Evolutionary conservation across 1,140 invertebrate genomes (phyloP).

Genomic region (Saccostrea echinata): DNA sequence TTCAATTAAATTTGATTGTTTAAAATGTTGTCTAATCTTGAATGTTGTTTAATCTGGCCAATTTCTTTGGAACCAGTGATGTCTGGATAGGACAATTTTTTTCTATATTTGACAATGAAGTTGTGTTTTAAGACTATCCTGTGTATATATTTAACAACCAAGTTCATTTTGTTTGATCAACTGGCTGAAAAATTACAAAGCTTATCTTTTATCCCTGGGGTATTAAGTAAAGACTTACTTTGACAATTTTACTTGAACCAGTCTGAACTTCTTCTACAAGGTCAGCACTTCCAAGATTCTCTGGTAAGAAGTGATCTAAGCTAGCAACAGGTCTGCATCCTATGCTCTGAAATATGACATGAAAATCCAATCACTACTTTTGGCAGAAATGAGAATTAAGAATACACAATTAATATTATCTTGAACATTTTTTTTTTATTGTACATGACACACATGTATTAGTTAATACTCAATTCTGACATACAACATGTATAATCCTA

Average conservation of each 20-base stretch:
- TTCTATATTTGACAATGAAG: neutral
- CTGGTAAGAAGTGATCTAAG: conserved; percentile 96
- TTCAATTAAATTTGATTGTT: no score
- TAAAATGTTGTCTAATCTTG: no score
- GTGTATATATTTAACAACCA: neutral
- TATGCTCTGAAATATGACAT: conserved; percentile 84
- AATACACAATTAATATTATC: no score
- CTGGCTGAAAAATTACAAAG: neutral
- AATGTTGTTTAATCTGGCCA: no score
- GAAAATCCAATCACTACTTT: neutral
- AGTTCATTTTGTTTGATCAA: neutral
- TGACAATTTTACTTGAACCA: conserved; percentile 95
- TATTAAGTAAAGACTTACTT: conserved; percentile 82
- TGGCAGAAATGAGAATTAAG: neutral
- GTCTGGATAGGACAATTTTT: no score
- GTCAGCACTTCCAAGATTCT: conserved; percentile 95
- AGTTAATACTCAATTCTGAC: neutral
- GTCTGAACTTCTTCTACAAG: conserved; percentile 96
- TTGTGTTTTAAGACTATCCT: neutral
- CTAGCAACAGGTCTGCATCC: conserved; percentile 98
- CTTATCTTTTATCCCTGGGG: neutral
- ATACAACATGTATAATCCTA: conserved; percentile 65
- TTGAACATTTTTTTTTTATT: no score
- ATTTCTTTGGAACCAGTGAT: no score
- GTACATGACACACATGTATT: no score